A percentile compares a stretch with the other conserved stretches of the same genome.
Evolutionary conservation across 2,113 vertebrate species (phyloP).

Genomic region (Varanus komodoensis): DNA sequence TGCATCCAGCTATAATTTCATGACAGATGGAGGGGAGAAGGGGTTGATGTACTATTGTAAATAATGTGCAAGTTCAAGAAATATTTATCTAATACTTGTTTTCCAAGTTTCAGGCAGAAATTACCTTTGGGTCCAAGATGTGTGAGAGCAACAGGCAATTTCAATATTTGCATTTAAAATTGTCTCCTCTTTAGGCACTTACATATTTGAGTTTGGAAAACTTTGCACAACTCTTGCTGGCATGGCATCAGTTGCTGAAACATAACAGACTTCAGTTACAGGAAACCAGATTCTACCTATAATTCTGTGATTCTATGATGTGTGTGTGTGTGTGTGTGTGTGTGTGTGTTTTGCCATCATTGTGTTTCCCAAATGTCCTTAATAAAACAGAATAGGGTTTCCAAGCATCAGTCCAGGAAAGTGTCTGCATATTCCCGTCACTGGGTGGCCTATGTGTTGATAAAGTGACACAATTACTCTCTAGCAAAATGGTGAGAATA

Average conservation of each 20-base stretch:
- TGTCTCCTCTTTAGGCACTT: not conserved
- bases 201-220: not conserved
- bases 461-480: not conserved
- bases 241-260: constrained; percentile 13
- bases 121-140: constrained; percentile 13
- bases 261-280: not conserved
- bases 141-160: not conserved
- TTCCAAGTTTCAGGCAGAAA: constrained; percentile 4
- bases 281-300: too few species aligned
- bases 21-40: not conserved
- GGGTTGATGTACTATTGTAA: not conserved
- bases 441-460: constrained; percentile 21
- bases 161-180: constrained; percentile 21
- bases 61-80: not conserved
- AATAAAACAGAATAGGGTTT: constrained; percentile 30
- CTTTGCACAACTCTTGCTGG: constrained; percentile 20
- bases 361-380: constrained; percentile 32
- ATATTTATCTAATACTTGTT: not conserved
- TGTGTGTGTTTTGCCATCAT: constrained; percentile 5
- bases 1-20: not conserved
- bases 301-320: too few species aligned
- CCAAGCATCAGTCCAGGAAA: constrained; percentile 32
- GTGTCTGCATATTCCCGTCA: not conserved
- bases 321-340: not conserved
- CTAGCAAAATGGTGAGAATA: not conserved